Base-by-base conservation (phyloP, 53 echinoderm and acorn worm genomes). In the Stichopus horrens region DNA sequence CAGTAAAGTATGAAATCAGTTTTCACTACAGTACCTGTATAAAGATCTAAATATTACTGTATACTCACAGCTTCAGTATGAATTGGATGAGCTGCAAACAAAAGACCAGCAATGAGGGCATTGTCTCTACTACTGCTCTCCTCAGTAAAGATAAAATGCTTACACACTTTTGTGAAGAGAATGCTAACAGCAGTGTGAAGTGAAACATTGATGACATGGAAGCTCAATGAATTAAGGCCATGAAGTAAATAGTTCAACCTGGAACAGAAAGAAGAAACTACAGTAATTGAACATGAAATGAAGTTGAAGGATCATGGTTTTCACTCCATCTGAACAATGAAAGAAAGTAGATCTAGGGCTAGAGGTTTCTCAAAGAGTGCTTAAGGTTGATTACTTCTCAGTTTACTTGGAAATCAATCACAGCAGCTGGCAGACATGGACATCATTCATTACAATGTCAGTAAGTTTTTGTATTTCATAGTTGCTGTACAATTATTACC, bases 1-100 rank as follows among this genome's bases (percentile, higher is more conserved):
- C 37, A 37, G 37, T 2, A 37, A 37, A 37, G 2, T 2, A 37
- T 37, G 37, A 37, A 37, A 2, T 37, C 37, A 37, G 37, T 1
- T 37, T 37, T 37, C 2, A n/a, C n/a, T n/a, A n/a, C 37, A 37
- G 2, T 37, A 37, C 37, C 2, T 37, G 37, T 37, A 37, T 37
- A 37, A 37, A 2, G 0, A 0, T 59, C 11, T 59, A 59, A 1
- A 59, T 9, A 59, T 11, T 18, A 18, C 71, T 71, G 18, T 20
- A 16, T 54, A 92, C 99, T 99, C 76, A 99, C 99, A 54, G 99
- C 94, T 80, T 99, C 96, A 7, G 94, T 92, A 85, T 99, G 99
- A 10, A 99, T 86, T 4, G 99, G 98, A 66, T 99, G 99, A 0
- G 92, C 88, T 5, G 96, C 94, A 94, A 99, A 99, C 76, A 98